Percentiles rank a stretch among this genome's conserved stretches.
These are phyloP conservation scores for Drosophila malerkotliana DNA, from an alignment of 1,140 invertebrate genomes.

Conservation along the genomic window DNA sequence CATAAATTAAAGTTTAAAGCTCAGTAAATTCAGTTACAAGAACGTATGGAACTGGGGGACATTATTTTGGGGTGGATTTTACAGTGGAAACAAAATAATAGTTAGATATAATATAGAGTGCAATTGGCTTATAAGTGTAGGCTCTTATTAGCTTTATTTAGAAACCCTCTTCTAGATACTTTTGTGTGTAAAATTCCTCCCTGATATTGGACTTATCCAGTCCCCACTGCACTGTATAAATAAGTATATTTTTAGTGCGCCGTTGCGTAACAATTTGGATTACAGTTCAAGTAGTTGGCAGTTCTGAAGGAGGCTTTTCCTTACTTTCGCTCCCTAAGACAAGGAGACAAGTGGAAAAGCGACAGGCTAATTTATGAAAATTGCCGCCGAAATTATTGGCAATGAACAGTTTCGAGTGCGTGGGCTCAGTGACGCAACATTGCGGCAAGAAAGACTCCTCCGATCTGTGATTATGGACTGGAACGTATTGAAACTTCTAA, in stretches of 20 bases:
- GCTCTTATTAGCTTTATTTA: neutral
- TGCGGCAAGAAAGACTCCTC: constrained; percentile 15
- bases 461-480: constrained; percentile 62
- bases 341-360: neutral
- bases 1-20: constrained; percentile 81
- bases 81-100: constrained; percentile 2
- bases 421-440: constrained; percentile 62
- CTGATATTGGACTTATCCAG: neutral
- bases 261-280: constrained; percentile 78
- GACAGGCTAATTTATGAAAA: constrained; percentile 78
- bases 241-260: constrained; percentile 39
- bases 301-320: constrained; percentile 23
- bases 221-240: constrained; percentile 19
- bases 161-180: neutral
- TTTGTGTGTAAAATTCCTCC: too few relatives aligned
- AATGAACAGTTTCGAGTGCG: constrained; percentile 51
- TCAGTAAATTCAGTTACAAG: constrained; percentile 53
- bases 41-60: neutral
- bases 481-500: constrained; percentile 67
- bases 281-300: constrained; percentile 76
- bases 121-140: too few relatives aligned
- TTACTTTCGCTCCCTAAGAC: neutral
- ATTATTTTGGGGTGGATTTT: neutral
- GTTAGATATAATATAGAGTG: too few relatives aligned
- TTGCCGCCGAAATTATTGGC: constrained; percentile 77